Conservation (phyloP, 2,113 vertebrate species). For the Labeo catla region DNA sequence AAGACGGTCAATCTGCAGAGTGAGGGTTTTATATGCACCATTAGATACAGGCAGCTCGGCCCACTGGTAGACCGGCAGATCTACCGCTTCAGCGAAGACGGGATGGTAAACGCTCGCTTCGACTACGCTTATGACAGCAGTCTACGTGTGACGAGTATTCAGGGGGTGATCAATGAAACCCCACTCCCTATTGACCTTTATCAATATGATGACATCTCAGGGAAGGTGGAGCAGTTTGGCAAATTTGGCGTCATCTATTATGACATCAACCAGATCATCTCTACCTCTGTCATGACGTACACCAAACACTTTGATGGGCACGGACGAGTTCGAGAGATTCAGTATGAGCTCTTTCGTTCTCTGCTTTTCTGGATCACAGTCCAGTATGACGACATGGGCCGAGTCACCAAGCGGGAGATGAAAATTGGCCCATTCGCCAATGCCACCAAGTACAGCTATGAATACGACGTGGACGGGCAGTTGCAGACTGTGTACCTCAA, state of each 20-base stretch:
- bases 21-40: slow-evolving; percentile 97
- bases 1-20: slow-evolving; percentile 98
- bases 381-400: slow-evolving; percentile 94
- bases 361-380: slow-evolving; percentile 98
- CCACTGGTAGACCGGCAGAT: slow-evolving; percentile 96
- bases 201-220: slow-evolving; percentile 98
- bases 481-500: slow-evolving; percentile 95
- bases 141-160: slow-evolving; percentile 95
- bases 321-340: slow-evolving; percentile 95
- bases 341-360: slow-evolving; percentile 95
- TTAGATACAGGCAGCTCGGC: slow-evolving; percentile 94
- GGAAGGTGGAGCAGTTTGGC: slow-evolving; percentile 98
- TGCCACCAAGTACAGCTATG: slow-evolving; percentile 95
- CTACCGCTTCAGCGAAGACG: slow-evolving; percentile 96
- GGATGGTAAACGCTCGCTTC: slow-evolving; percentile 97
- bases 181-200: slow-evolving; percentile 97
- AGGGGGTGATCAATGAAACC: slow-evolving; percentile 97
- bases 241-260: slow-evolving; percentile 99
- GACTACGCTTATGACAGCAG: slow-evolving; percentile 98
- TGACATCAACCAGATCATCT: slow-evolving; percentile 98
- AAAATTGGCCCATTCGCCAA: slow-evolving; percentile 98
- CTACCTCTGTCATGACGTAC: slow-evolving; percentile 97
- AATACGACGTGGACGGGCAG: slow-evolving; percentile 96
- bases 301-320: slow-evolving; percentile 97
- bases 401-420: slow-evolving; percentile 92